Conservation (phyloP, 2,113 vertebrate species). For the Solenodon paradoxus region DNA sequence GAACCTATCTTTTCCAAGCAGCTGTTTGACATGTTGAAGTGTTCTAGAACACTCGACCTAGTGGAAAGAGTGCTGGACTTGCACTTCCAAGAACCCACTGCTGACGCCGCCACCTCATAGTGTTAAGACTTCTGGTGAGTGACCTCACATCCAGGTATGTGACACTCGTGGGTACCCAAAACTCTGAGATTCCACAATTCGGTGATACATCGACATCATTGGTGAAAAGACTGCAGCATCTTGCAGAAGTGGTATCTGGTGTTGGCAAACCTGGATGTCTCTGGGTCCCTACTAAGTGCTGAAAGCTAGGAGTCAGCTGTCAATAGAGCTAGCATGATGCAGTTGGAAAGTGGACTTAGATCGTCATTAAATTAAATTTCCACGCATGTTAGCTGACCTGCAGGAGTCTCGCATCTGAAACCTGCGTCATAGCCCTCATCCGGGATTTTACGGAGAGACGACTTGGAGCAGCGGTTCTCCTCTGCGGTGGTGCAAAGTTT, state of each 20-base stretch:
- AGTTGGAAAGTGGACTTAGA: not conserved
- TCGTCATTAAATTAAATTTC: not conserved
- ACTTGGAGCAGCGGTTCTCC: not conserved
- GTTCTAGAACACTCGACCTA: not conserved
- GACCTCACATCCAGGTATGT: not conserved
- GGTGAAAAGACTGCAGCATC: not conserved
- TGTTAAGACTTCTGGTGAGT: not conserved
- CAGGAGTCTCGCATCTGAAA: not conserved
- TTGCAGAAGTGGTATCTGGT: not conserved
- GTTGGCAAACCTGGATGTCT: too few species aligned
- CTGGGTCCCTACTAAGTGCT: not conserved
- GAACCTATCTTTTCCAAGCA: not conserved
- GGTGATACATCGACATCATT: not conserved
- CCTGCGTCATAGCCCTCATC: not conserved
- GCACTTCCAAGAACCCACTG: not conserved
- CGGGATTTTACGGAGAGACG: not conserved
- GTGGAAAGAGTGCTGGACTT: too few species aligned
- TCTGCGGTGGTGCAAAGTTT: rapidly evolving
- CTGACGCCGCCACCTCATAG: not conserved
- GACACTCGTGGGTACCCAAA: not conserved
- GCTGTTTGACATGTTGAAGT: rapidly evolving
- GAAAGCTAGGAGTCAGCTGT: not conserved
- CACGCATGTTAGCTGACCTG: not conserved
- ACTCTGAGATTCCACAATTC: not conserved
- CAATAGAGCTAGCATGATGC: not conserved